Evolutionary conservation across 2,888 invertebrate species (phyloP).

Genomic region (Troilus luridus): DNA sequence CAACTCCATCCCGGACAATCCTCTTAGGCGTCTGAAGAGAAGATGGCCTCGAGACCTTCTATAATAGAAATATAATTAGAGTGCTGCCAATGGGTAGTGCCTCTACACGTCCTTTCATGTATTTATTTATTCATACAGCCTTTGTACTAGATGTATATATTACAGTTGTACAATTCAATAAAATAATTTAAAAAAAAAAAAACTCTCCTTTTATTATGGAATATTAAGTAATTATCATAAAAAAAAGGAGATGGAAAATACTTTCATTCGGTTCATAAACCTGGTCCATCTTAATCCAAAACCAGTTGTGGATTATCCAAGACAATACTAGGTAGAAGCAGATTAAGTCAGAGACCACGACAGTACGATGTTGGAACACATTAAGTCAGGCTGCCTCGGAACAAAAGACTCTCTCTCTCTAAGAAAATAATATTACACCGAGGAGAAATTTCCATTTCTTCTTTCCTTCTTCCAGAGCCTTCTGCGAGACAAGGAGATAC

Average conservation of each 20-base stretch:
- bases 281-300: neutral
- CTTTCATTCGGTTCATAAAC: neutral
- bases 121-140: too few relatives aligned
- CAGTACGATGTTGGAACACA: neutral
- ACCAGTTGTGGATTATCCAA: neutral
- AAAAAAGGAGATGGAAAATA: neutral
- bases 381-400: neutral
- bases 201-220: too few relatives aligned
- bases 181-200: too few relatives aligned
- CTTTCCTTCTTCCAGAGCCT: neutral
- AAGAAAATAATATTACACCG: constrained; percentile 19
- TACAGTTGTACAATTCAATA: too few relatives aligned
- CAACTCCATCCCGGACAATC: too few relatives aligned
- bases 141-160: too few relatives aligned
- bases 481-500: neutral
- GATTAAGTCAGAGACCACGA: neutral
- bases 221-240: neutral
- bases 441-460: neutral
- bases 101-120: too few relatives aligned
- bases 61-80: too few relatives aligned
- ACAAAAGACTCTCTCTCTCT: neutral
- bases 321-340: too few relatives aligned
- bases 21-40: too few relatives aligned
- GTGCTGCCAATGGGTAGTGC: too few relatives aligned
- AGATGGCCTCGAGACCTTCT: too few relatives aligned